A percentile compares a stretch with the other conserved stretches of the same genome.
phyloP scores from a whole-genome alignment of 2,797 vertebrate genomes.

The Podarcis siculus region DNA sequence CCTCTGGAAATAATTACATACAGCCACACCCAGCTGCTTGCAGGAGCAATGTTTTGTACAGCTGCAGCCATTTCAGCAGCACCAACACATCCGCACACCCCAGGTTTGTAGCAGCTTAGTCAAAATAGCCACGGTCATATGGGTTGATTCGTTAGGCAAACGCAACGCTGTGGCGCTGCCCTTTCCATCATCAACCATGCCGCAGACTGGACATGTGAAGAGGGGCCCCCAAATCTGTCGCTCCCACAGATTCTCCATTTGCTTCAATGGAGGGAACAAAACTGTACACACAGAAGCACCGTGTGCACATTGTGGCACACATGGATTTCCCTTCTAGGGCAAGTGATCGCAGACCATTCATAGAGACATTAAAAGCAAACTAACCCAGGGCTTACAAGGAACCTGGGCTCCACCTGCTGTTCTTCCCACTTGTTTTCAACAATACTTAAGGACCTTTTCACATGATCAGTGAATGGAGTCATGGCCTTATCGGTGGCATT shows the following conservation, averaged over 20 bases:
- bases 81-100: not conserved
- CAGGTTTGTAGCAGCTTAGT: not conserved
- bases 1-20: not conserved
- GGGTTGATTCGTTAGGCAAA: not conserved
- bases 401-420: not conserved
- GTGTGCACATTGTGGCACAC: not conserved
- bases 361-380: not conserved
- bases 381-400: not conserved
- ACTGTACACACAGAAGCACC: not conserved
- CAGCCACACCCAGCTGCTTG: not conserved
- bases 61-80: not conserved
- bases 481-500: not conserved
- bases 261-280: not conserved
- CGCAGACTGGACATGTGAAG: not conserved
- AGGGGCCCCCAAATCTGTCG: not conserved
- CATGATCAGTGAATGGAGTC: slow-evolving; percentile 9
- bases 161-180: not conserved
- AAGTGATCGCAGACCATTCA: not conserved
- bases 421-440: not conserved
- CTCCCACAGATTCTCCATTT: not conserved
- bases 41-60: not conserved
- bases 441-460: not conserved
- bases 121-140: not conserved
- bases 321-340: not conserved
- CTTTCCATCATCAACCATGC: not conserved